Evolutionary conservation across 2,888 invertebrate species (phyloP).

Genomic region (Polymixis lichenea): DNA sequence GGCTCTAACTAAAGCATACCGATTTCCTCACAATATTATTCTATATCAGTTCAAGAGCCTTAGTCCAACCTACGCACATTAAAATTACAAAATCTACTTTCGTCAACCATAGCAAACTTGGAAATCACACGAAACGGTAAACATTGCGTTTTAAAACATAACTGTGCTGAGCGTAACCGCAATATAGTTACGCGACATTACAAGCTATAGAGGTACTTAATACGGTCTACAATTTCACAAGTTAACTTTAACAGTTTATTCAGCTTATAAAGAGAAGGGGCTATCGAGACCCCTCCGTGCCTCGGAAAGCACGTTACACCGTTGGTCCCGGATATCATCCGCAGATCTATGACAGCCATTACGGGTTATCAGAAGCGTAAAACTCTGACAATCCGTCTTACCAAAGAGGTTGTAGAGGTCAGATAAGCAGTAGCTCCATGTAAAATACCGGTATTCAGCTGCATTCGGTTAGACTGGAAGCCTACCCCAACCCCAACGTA

Average conservation of each 20-base stretch:
- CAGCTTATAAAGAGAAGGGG: background rate
- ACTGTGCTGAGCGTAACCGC: conserved; percentile 17
- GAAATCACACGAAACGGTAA: conserved; percentile 36
- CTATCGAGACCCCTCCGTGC: background rate
- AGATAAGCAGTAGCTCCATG: background rate
- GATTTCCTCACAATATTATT: background rate
- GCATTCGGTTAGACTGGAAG: too few species aligned
- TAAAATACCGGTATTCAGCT: too few species aligned
- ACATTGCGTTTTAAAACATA: conserved; percentile 41
- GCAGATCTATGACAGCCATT: background rate
- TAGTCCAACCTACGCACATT: background rate
- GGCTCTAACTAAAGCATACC: background rate
- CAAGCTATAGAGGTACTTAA: background rate
- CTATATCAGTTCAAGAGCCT: background rate
- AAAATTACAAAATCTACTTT: conserved; percentile 35
- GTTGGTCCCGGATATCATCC: background rate
- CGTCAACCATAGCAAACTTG: conserved; percentile 28
- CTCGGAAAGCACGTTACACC: too few species aligned
- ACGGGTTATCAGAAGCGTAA: background rate
- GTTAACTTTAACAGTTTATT: background rate
- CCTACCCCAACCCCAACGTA: background rate
- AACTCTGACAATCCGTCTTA: background rate
- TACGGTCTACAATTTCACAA: background rate
- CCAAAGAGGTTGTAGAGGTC: background rate
- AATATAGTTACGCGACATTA: conserved; percentile 11